Percentiles rank a stretch among this genome's conserved stretches.
phyloP scores from a whole-genome alignment of 2,797 vertebrate genomes.

The Rhodeus uyekii region DNA sequence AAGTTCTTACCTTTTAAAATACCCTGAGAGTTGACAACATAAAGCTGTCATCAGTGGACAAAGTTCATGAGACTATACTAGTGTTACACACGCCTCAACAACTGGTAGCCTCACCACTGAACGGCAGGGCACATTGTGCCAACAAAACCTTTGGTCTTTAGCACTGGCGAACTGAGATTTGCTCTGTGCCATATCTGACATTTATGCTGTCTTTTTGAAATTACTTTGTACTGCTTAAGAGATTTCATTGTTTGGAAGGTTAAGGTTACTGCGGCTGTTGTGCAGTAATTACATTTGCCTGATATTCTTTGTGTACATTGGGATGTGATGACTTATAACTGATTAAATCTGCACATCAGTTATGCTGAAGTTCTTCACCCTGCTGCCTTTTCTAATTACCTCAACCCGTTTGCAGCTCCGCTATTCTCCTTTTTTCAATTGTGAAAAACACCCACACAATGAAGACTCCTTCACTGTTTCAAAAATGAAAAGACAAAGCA shows the following conservation, averaged over 20 bases:
- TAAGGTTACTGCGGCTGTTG: background rate
- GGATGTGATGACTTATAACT: slow-evolving; percentile 27
- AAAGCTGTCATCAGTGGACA: background rate
- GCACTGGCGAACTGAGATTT: background rate
- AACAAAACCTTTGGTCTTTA: background rate
- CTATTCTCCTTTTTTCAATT: slow-evolving; percentile 6
- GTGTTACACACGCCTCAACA: background rate
- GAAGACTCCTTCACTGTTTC: background rate
- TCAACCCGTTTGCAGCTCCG: slow-evolving; percentile 18
- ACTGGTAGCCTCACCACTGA: background rate
- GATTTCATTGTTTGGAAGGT: slow-evolving; percentile 5
- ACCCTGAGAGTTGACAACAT: background rate
- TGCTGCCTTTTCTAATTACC: slow-evolving; percentile 29
- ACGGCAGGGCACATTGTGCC: background rate
- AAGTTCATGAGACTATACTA: background rate
- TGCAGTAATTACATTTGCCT: slow-evolving; percentile 8
- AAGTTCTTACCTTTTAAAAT: background rate
- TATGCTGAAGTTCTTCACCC: slow-evolving; percentile 14
- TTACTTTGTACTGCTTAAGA: background rate
- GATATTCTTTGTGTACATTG: slow-evolving; percentile 11
- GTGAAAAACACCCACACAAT: slow-evolving; percentile 2
- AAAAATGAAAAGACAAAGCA: background rate
- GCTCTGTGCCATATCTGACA: background rate
- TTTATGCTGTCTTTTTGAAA: background rate
- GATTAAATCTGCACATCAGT: slow-evolving; percentile 28